These are phyloP conservation scores for Pseudococcus longispinus DNA, from an alignment of 2,888 invertebrate genomes.

Conservation along the genomic window DNA sequence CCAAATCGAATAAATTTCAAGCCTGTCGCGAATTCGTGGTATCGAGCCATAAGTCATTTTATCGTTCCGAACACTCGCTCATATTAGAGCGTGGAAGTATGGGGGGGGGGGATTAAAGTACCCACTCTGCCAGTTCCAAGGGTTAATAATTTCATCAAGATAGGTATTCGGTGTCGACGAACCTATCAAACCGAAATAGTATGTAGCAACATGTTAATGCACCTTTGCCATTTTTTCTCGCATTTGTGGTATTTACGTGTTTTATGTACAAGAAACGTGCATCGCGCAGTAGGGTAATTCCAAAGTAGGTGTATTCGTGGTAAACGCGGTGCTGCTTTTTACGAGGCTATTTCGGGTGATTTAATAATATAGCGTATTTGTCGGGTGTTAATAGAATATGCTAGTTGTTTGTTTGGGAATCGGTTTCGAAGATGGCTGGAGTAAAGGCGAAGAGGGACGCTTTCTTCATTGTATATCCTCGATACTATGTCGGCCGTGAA, in stretches of 20 bases:
- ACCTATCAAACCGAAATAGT: not conserved
- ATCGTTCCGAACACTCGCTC: not conserved
- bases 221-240: not conserved
- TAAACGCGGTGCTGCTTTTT: not conserved
- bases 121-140: not conserved
- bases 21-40: no score
- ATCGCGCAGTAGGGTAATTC: not conserved
- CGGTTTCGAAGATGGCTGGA: not conserved
- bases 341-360: constrained; percentile 15
- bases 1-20: no score
- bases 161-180: not conserved
- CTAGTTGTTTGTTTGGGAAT: not conserved
- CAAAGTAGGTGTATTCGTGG: not conserved
- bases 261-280: not conserved
- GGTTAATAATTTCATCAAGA: not conserved
- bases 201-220: not conserved
- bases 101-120: not conserved
- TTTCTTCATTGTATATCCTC: not conserved
- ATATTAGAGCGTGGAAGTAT: not conserved
- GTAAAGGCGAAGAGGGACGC: not conserved
- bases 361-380: not conserved
- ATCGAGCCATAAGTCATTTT: not conserved
- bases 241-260: not conserved
- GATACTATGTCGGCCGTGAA: not conserved
- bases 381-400: constrained; percentile 8